phyloP scores from a whole-genome alignment of 2,888 invertebrate species.

The Steinernema scapterisci region DNA sequence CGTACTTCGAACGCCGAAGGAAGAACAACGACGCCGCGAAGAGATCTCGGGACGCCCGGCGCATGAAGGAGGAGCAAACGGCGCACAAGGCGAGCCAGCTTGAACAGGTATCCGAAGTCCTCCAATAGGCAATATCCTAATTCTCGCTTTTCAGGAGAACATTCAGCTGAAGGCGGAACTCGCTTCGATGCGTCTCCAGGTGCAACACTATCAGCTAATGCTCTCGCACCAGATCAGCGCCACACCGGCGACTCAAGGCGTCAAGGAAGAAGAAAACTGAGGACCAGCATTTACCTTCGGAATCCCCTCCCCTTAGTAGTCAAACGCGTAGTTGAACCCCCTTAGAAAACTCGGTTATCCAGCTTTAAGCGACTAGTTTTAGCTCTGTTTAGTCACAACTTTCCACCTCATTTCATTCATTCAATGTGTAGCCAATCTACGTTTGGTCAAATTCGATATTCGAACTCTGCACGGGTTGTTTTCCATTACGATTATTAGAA shows the following conservation, averaged over 20 bases:
- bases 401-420: too few species aligned
- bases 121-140: slow-evolving; percentile 32
- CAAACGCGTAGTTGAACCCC: slow-evolving; percentile 5
- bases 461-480: neutral
- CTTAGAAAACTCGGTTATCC: neutral
- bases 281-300: neutral
- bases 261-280: slow-evolving; percentile 11
- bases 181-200: slow-evolving; percentile 71
- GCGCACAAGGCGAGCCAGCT: slow-evolving; percentile 84
- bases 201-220: slow-evolving; percentile 8
- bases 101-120: slow-evolving; percentile 74
- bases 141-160: slow-evolving; percentile 73
- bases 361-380: slow-evolving; percentile 10
- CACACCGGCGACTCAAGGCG: neutral
- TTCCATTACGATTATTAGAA: slow-evolving; percentile 6
- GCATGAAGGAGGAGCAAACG: slow-evolving; percentile 88
- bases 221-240: slow-evolving; percentile 22
- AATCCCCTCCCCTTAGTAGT: neutral
- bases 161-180: slow-evolving; percentile 76
- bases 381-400: slow-evolving; percentile 7
- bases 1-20: slow-evolving; percentile 83
- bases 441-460: neutral
- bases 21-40: slow-evolving; percentile 95
- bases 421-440: slow-evolving; percentile 1
- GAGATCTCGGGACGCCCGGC: slow-evolving; percentile 84